Conservation (phyloP, 2,888 invertebrate species). For the Lydus trimaculatus region DNA sequence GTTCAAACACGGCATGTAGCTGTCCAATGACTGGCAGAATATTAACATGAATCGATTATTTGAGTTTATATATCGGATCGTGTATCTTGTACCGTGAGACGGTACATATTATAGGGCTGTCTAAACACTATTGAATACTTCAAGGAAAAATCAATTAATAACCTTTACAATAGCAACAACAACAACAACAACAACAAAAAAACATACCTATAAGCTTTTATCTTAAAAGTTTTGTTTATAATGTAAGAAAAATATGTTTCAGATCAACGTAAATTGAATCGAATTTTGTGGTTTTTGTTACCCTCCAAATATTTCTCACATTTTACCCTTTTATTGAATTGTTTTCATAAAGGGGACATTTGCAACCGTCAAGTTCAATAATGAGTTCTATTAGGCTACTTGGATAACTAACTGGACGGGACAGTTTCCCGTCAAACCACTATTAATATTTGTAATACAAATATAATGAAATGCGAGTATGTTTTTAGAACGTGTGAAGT, state of each 20-base stretch:
- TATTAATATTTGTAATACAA: conserved; percentile 11
- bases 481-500: conserved; percentile 34
- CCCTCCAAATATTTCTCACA: conserved; percentile 11
- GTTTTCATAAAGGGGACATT: conserved; percentile 49
- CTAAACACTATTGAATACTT: conserved; percentile 51
- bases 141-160: conserved; percentile 52
- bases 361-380: conserved; percentile 49
- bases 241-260: background rate
- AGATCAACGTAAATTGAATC: background rate
- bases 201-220: background rate
- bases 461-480: conserved; percentile 21
- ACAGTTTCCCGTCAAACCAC: conserved; percentile 42
- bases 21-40: conserved; percentile 55
- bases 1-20: conserved; percentile 49
- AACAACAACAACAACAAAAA: background rate
- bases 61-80: conserved; percentile 51
- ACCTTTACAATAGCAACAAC: conserved; percentile 7
- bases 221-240: too few relatives aligned
- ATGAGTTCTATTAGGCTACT: conserved; percentile 51
- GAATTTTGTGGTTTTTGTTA: background rate
- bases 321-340: conserved; percentile 47
- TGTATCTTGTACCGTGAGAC: conserved; percentile 55
- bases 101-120: conserved; percentile 53
- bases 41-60: conserved; percentile 56
- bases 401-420: conserved; percentile 42